These are phyloP conservation scores for Mayetiola destructor DNA, from an alignment of 2,888 invertebrate genomes.

Conservation along the genomic window DNA sequence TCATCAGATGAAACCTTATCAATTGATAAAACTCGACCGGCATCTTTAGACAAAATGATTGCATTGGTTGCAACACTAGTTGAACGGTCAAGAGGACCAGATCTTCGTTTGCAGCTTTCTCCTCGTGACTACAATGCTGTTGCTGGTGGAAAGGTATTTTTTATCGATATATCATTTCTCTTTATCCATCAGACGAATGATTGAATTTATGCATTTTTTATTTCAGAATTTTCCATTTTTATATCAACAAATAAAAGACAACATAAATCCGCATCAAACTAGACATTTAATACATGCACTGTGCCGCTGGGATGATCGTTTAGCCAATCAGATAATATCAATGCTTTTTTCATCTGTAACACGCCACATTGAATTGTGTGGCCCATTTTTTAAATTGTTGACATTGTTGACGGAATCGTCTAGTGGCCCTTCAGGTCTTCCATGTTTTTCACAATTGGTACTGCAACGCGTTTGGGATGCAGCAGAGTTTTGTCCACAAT, in stretches of 20 bases:
- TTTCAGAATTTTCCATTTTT: constrained; percentile 78
- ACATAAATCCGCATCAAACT: constrained; percentile 81
- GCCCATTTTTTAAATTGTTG: constrained; percentile 83
- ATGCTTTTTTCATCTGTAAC: constrained; percentile 86
- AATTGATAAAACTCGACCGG: constrained; percentile 65
- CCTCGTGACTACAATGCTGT: constrained; percentile 68
- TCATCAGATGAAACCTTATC: constrained; percentile 40
- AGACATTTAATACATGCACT: constrained; percentile 81
- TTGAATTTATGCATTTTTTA: constrained; percentile 18
- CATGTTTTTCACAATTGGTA: constrained; percentile 81
- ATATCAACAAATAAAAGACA: constrained; percentile 88
- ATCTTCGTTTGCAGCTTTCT: constrained; percentile 56
- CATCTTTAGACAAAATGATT: constrained; percentile 90
- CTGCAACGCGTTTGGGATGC: constrained; percentile 80
- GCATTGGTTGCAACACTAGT: constrained; percentile 76
- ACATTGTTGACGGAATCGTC: constrained; percentile 76
- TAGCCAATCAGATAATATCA: constrained; percentile 75
- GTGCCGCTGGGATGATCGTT: constrained; percentile 77
- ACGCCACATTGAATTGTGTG: constrained; percentile 78
- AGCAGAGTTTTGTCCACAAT: constrained; percentile 80
- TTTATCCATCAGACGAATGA: too few species aligned
- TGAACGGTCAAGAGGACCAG: constrained; percentile 70
- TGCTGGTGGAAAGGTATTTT: constrained; percentile 63
- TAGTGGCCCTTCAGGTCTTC: constrained; percentile 60
- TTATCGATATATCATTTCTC: constrained; percentile 7